A percentile compares a stretch with the other conserved stretches of the same genome.
phyloP scores from a whole-genome alignment of 2,888 invertebrate species.

The Silvanus unidentatus region DNA sequence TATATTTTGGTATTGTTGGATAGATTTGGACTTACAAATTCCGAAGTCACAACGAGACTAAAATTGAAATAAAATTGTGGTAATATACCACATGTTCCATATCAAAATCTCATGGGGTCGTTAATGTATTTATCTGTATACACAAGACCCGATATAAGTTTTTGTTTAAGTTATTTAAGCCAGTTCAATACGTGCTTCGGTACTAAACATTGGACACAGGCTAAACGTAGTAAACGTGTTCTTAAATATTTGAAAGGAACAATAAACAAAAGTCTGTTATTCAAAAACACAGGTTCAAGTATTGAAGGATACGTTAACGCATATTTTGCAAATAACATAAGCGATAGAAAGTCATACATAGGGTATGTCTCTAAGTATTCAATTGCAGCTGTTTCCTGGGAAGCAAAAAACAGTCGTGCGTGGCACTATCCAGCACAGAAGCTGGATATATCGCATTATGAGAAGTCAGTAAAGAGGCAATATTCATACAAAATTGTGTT shows the following conservation, averaged over 20 bases:
- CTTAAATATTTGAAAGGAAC: too few species aligned
- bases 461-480: constrained; percentile 21
- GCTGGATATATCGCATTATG: constrained; percentile 23
- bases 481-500: constrained; percentile 18
- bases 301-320: constrained; percentile 20
- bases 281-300: too few species aligned
- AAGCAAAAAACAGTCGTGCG: constrained; percentile 25
- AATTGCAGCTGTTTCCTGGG: constrained; percentile 21
- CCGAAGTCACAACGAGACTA: constrained; percentile 10
- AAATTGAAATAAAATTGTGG: constrained; percentile 8
- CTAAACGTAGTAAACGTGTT: too few species aligned
- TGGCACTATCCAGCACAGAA: constrained; percentile 27
- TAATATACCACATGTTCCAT: too few species aligned
- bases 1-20: constrained; percentile 17
- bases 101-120: too few species aligned
- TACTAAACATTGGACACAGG: too few species aligned
- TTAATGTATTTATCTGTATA: too few species aligned
- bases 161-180: too few species aligned
- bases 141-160: too few species aligned
- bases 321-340: constrained; percentile 16
- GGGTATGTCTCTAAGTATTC: constrained; percentile 23
- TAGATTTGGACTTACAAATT: constrained; percentile 14
- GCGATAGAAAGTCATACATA: constrained; percentile 38
- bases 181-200: too few species aligned
- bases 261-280: too few species aligned